Percentiles rank a stretch among this genome's conserved stretches.
These are phyloP conservation scores for Dasyornis broadbenti DNA, from an alignment of 2,113 vertebrate species.

Conservation along the genomic window DNA sequence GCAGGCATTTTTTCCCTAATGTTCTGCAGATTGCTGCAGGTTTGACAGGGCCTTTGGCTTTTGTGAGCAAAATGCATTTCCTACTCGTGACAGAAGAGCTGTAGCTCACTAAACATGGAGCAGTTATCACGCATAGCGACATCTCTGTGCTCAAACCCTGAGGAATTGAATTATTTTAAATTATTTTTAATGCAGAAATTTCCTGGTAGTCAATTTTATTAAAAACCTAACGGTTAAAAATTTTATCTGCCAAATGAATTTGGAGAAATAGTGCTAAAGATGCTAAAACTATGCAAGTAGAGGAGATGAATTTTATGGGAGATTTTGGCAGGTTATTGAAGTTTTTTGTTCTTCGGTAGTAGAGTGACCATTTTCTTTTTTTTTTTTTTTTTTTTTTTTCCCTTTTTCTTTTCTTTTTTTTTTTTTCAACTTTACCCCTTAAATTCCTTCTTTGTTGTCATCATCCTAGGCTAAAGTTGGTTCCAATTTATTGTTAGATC, in stretches of 20 bases:
- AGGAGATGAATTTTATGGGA: background rate
- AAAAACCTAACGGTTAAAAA: background rate
- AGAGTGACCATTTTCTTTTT: background rate
- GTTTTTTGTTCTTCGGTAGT: background rate
- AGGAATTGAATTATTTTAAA: constrained; percentile 57
- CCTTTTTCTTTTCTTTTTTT: background rate
- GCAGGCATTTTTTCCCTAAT: constrained; percentile 13
- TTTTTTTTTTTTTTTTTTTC: background rate
- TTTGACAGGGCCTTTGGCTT: constrained; percentile 25
- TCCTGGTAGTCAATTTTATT: constrained; percentile 60
- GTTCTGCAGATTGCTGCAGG: background rate
- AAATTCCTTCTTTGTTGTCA: background rate
- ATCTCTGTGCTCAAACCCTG: constrained; percentile 22
- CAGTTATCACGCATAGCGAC: background rate
- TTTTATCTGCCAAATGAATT: background rate
- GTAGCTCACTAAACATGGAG: constrained; percentile 27
- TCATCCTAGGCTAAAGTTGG: background rate
- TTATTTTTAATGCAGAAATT: constrained; percentile 37
- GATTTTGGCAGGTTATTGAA: background rate
- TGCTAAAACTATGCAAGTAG: background rate
- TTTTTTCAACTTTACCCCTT: background rate
- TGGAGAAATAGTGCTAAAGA: constrained; percentile 13
- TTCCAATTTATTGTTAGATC: background rate
- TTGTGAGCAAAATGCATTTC: constrained; percentile 43
- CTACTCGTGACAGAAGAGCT: constrained; percentile 16